phyloP scores from a whole-genome alignment of 2,888 invertebrate genomes.

The Tanytarsus gracilentus region DNA sequence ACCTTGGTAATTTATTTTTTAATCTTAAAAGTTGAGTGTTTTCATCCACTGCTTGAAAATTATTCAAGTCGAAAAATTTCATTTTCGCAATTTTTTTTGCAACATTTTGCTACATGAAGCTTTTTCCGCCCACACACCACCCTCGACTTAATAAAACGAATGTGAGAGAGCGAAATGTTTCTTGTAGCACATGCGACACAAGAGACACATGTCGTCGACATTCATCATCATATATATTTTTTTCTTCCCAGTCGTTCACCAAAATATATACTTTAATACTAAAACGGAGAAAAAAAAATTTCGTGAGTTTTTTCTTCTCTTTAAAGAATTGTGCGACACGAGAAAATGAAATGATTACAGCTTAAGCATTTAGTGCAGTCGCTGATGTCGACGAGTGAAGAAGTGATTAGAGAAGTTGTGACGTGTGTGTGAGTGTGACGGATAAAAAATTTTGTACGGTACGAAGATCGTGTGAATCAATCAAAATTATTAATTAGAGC shows the following conservation, averaged over 20 bases:
- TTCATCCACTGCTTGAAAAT: too few species aligned
- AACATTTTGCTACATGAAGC: too few species aligned
- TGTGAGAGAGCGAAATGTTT: not conserved
- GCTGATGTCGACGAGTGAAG: conserved; percentile 26
- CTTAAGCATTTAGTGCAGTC: conserved; percentile 14
- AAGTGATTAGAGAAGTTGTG: conserved; percentile 2
- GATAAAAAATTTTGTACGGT: not conserved
- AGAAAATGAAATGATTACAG: conserved; percentile 17
- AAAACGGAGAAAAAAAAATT: not conserved
- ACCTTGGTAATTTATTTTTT: too few species aligned
- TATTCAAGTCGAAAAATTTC: too few species aligned
- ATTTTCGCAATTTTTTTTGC: too few species aligned
- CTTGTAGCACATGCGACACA: not conserved
- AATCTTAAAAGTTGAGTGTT: too few species aligned
- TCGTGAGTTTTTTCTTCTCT: conserved; percentile 25
- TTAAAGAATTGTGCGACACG: conserved; percentile 13
- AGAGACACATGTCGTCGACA: conserved; percentile 9
- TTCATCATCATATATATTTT: not conserved
- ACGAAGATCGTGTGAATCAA: too few species aligned
- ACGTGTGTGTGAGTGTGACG: not conserved
- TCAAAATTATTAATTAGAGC: too few species aligned
- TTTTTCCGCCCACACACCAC: too few species aligned
- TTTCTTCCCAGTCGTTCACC: not conserved
- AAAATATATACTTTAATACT: not conserved
- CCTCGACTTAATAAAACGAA: not conserved